Conservation (phyloP, 2,797 vertebrate genomes). For the Rhincodon typus region DNA sequence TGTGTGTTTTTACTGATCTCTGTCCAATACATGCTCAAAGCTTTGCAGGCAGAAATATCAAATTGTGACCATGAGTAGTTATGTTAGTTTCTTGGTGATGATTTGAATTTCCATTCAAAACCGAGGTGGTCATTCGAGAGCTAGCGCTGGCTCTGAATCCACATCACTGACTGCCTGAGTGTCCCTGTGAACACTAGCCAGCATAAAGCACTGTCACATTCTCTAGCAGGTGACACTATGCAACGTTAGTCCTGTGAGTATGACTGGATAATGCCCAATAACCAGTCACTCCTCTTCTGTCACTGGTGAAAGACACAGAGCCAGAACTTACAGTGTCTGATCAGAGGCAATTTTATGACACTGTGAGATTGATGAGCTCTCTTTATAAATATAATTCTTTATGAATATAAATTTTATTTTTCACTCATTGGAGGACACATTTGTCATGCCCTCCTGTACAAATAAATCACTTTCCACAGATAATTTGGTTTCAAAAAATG, state of each 20-base stretch:
- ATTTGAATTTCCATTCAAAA: neutral
- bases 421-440: neutral
- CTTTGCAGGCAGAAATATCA: neutral
- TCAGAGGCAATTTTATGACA: neutral
- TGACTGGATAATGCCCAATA: neutral
- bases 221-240: neutral
- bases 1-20: neutral
- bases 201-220: neutral
- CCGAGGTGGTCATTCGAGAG: too few species aligned
- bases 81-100: neutral
- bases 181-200: neutral
- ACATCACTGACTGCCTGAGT: too few species aligned
- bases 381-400: neutral
- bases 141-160: neutral
- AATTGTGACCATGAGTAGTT: neutral
- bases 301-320: neutral
- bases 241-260: neutral
- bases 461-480: neutral
- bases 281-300: neutral
- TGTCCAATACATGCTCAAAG: neutral
- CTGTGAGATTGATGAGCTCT: neutral
- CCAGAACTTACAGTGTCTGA: too few species aligned
- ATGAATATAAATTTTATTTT: neutral
- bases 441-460: neutral
- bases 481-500: too few species aligned